Base-by-base conservation (phyloP, 2,113 vertebrate genomes). In the Climacteris rufus region DNA sequence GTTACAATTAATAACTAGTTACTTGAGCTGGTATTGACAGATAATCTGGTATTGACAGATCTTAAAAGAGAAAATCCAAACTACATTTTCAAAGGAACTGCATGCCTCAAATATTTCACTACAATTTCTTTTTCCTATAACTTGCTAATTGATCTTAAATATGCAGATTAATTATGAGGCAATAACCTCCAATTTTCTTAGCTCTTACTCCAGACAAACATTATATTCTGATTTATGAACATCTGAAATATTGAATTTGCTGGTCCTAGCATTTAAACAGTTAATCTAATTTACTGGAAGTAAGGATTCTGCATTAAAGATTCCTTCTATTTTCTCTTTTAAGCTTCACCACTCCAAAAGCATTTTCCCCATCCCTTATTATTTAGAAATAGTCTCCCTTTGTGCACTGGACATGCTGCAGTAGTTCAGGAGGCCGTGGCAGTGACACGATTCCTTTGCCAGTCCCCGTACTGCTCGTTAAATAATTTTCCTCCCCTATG, bases 231-330 rank as follows among this genome's bases (percentile, higher is more conserved):
- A 85, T 68, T 87, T 61, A 90, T 76, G 47, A 76, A 35, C 57
- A 88, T 35, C 2, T 81, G n/a, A 92, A 92, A 93, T 89, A 88
- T 35, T 89, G 65, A 28, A 71, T 90, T 93, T 78, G 42, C 44
- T 69, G 31, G 23, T 95, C 15, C 6, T 25, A 21, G 49, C 52
- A 68, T 61, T 83, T 68, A 56, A 94, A 92, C 19, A 47, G 88
- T 95, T 96, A 91, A 92, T 74, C 27, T 54, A 74, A 89, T 95
- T 80, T 85, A 83, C 18, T 16, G 54, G n/a, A 84, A 64, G 37
- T 37, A 65, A 68, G 28, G 89, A 74, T 39, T 80, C 30, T 44
- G 70, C 45, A 78, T 63, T 50, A 75, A 80, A 61, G 61, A 49
- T 11, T 66, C 49, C 49, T 74, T 63, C 12, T 83, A 19, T 49